These are phyloP conservation scores for Drosophila maculinotata DNA, from an alignment of 2,888 invertebrate genomes.

Conservation along the genomic window DNA sequence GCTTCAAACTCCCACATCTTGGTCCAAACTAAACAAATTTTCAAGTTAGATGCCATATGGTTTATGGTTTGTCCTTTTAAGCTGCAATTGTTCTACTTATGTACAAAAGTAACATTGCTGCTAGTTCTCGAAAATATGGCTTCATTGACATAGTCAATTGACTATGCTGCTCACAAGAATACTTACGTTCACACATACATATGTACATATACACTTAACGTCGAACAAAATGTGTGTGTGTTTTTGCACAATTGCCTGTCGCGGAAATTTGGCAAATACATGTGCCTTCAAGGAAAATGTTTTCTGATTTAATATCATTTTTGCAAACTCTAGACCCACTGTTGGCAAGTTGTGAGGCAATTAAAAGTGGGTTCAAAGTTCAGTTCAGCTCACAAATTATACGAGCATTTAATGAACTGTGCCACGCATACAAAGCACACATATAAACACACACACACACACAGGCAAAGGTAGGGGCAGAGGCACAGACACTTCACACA, in stretches of 20 bases:
- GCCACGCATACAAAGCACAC: conserved; percentile 41
- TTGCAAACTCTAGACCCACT: not conserved
- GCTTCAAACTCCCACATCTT: too few relatives aligned
- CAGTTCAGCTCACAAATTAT: conserved; percentile 57
- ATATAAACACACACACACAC: not conserved
- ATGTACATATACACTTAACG: too few relatives aligned
- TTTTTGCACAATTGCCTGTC: too few relatives aligned
- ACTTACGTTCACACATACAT: too few relatives aligned
- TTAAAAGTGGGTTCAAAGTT: conserved; percentile 62
- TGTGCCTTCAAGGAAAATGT: not conserved
- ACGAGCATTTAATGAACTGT: conserved; percentile 71
- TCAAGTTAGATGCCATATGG: too few relatives aligned
- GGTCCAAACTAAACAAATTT: too few relatives aligned
- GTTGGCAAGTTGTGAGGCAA: conserved; percentile 41
- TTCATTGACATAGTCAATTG: too few relatives aligned
- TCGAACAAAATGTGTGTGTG: not conserved
- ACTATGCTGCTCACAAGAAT: too few relatives aligned
- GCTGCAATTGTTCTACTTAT: too few relatives aligned
- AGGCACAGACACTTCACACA: conserved; percentile 13
- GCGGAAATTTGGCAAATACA: not conserved
- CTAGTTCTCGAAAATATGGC: too few relatives aligned
- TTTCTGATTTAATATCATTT: not conserved
- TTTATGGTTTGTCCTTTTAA: too few relatives aligned
- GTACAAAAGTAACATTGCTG: too few relatives aligned
- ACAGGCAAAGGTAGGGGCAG: not conserved